phyloP scores from a whole-genome alignment of 2,797 vertebrate genomes.

The Propithecus deckenii region DNA sequence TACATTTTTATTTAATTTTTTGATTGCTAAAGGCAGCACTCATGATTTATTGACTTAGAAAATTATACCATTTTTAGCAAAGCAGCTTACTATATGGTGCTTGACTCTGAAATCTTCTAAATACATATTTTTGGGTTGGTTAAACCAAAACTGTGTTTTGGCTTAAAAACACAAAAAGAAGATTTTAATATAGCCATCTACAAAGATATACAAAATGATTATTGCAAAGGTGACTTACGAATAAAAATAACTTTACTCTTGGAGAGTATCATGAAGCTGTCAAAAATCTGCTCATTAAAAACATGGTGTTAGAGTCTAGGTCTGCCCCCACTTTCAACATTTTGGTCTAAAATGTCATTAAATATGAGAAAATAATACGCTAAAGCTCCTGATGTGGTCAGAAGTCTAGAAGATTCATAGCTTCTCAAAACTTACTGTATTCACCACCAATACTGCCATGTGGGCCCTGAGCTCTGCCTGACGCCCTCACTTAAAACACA shows the following conservation, averaged over 20 bases:
- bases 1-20: neutral
- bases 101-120: neutral
- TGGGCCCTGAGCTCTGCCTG: neutral
- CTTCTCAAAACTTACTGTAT: neutral
- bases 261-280: neutral
- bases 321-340: neutral
- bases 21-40: neutral
- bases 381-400: neutral
- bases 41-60: neutral
- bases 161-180: neutral
- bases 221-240: neutral
- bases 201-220: neutral
- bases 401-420: neutral
- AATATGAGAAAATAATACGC: neutral
- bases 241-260: neutral
- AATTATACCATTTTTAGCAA: neutral
- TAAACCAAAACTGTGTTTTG: neutral
- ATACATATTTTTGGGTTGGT: neutral
- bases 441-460: neutral
- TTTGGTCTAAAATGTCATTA: neutral
- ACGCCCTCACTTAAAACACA: neutral
- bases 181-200: neutral
- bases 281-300: neutral
- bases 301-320: neutral
- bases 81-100: neutral